Evolutionary conservation across 2,113 vertebrate species (phyloP), one percentile per base, ranked within the genome.

Genomic region (Thermophis baileyi): DNA sequence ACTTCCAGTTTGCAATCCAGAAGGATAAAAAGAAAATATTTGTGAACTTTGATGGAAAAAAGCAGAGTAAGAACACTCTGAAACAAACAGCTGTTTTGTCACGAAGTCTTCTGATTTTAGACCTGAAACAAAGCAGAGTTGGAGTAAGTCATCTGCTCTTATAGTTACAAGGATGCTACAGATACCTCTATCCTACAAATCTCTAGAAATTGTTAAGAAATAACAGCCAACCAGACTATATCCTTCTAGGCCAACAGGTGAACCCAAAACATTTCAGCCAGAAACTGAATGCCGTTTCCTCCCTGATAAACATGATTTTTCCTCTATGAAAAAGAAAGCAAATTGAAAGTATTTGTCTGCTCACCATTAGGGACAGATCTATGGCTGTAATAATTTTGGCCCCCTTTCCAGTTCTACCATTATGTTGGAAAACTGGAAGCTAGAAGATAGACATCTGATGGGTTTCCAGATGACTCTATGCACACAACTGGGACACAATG

Each of bases 1-100:
- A 5, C 6, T 91, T 93, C 60, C 94, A 92, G 25, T 54, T 30
- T 92, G 69, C 53, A 46, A 51, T 91, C 90, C 35, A 90, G 27
- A 90, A 91, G 40, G 92, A 96, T 74, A 63, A 6, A 6, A 95
- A 87, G 91, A 92, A 89, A 11, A 90, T 25, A 74, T 69, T 12
- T 69, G 25, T 18, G 20, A 96, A 40, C 0, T 53, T 88, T 30
- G 89, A 74, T 8, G 91, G 12, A 3, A 93, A 22, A 60, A 90
- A 51, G 16, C 47, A 50, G 54, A 87, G 30, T 30, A 69, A 30
- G 14, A 63, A 51, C n/a, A 51, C 4, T 90, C 55, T 35, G 49
- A 89, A 46, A 10, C 30, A 27, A 4, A 18, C 69, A 81, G 18
- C 35, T 81, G 18, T 81, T 81, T 40, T 40, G 18, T 40, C 69